Base-by-base conservation (phyloP, 2,888 invertebrate species). In the Tenthredo amoena region DNA sequence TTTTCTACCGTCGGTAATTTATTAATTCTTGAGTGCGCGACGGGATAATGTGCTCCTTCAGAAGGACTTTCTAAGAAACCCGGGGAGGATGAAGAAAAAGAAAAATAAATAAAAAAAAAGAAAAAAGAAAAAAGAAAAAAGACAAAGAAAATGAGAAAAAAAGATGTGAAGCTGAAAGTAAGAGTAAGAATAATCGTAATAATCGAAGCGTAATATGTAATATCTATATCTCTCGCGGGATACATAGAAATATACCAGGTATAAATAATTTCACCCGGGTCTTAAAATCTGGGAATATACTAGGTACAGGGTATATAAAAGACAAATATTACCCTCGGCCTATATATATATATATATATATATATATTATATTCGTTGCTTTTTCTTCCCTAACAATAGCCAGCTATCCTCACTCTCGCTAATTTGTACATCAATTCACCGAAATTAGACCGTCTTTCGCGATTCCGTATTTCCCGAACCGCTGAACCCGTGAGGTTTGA, bases 1-100 rank as follows among this genome's bases (percentile, higher is more conserved):
- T 86, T 79, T 85, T 85, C 76, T 85, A 74, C 85, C 72, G 76
- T 58, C 86, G 85, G 88, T 88, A 88, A 88, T 88, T 88, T 88
- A 88, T 88, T 88, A 88, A 87, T 86, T 88, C 87, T 87, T 86
- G 87, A 87, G 87, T 87, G 86, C 85, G 86, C 88, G 84, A 85
- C 85, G 84, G 85, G 86, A 87, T 86, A 88, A 88, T 87, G 86
- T 86, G 84, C 86, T 86, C 72, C 86, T 87, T 85, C 84, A 74
- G 86, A 86, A 86, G 65, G 81, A 81, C 81, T 81, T 81, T 81
- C 62, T 68, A 83, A 83, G 82, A 47, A 68, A 83, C 82, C 47
- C 47, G 21, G 12, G 18, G 21, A 43, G 31, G 21, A 50, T 18
- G 74, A 12, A 15, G 34, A 43, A 77, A 10, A 26, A 21, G 7